A percentile compares a stretch with the other conserved stretches of the same genome.
Evolutionary conservation across 2,797 vertebrate species (phyloP).

Genomic region (Podarcis siculus): DNA sequence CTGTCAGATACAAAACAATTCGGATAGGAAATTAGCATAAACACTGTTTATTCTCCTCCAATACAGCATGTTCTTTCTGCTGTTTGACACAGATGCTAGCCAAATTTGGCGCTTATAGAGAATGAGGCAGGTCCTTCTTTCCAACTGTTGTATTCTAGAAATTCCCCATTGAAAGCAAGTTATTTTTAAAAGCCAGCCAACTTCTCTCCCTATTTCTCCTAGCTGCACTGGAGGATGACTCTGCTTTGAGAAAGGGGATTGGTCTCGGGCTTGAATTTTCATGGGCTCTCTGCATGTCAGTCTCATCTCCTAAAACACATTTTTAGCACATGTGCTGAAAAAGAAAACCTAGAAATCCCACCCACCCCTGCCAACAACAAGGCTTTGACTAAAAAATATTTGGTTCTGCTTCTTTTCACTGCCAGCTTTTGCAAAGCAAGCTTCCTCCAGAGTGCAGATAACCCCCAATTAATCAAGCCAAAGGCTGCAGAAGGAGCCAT

Average conservation of each 20-base stretch:
- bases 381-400: slow-evolving; percentile 11
- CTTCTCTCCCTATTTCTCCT: background rate
- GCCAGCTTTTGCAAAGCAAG: background rate
- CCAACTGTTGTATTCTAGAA: slow-evolving; percentile 25
- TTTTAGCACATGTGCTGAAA: slow-evolving; percentile 14
- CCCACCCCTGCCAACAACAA: no score
- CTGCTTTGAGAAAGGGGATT: background rate
- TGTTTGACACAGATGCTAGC: slow-evolving; percentile 28
- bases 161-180: background rate
- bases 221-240: background rate
- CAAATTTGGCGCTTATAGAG: background rate
- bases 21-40: background rate
- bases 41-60: background rate
- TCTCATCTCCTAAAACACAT: background rate
- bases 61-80: slow-evolving; percentile 3
- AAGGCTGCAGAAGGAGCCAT: background rate
- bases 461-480: background rate
- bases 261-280: background rate
- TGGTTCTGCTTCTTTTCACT: background rate
- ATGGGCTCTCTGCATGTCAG: background rate
- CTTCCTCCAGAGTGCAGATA: background rate
- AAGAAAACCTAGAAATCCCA: background rate
- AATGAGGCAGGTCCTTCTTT: slow-evolving; percentile 18
- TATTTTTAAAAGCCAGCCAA: background rate
- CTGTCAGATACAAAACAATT: slow-evolving; percentile 39